Evolutionary conservation across 2,797 vertebrate genomes (phyloP).

Genomic region (Thaleichthys pacificus): DNA sequence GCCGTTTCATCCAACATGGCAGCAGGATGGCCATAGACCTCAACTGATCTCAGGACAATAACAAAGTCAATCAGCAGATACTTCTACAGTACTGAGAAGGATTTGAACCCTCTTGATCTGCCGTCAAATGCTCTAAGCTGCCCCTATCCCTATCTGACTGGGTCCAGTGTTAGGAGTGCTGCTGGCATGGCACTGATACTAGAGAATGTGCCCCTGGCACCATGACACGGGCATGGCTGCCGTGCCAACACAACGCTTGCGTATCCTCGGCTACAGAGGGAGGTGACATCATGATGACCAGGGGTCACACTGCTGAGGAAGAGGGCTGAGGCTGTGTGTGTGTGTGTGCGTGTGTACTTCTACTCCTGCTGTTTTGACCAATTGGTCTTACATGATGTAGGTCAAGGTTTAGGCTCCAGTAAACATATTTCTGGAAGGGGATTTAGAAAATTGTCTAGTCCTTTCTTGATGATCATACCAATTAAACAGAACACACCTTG

Average conservation of each 20-base stretch:
- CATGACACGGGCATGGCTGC: conserved; percentile 18
- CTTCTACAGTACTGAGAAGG: too few species aligned
- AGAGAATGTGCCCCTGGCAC: conserved; percentile 15
- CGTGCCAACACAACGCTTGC: conserved; percentile 35
- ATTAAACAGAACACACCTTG: not conserved
- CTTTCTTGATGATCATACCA: not conserved
- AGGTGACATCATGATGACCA: conserved; percentile 36
- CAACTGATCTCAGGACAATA: too few species aligned
- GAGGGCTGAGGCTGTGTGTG: not conserved
- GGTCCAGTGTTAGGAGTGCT: not conserved
- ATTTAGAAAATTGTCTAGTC: not conserved
- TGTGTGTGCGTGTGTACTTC: not conserved
- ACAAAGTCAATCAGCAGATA: too few species aligned
- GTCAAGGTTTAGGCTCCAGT: not conserved
- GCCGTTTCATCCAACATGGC: too few species aligned
- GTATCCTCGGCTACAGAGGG: conserved; percentile 39
- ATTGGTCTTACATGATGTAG: not conserved
- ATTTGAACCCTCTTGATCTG: too few species aligned
- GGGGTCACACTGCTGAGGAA: conserved; percentile 13
- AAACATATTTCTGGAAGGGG: not conserved
- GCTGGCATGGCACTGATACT: not conserved
- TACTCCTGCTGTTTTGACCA: not conserved
- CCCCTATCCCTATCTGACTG: not conserved
- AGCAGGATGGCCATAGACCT: too few species aligned
- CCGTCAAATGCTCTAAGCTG: too few species aligned